These are phyloP conservation scores for Myzus persicae DNA, from an alignment of 1,140 invertebrate genomes.

Conservation along the genomic window DNA sequence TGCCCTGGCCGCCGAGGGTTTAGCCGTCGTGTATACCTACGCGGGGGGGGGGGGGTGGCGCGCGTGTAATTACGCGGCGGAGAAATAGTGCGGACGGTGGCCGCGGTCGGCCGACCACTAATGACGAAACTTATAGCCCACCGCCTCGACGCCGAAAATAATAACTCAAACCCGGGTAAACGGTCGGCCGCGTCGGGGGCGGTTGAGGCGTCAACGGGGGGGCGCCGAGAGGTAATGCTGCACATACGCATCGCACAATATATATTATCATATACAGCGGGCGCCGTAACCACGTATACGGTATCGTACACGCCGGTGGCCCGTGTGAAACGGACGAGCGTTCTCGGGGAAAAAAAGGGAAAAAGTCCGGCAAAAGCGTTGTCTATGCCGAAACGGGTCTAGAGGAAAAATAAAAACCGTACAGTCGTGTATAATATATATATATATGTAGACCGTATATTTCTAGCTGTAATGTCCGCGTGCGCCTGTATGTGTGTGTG, in stretches of 20 bases:
- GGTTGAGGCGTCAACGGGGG: neutral
- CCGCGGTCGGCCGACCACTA: neutral
- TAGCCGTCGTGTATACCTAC: neutral
- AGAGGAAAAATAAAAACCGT: slow-evolving; percentile 33
- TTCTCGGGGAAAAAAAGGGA: neutral
- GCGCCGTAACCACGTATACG: no score
- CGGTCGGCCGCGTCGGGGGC: neutral
- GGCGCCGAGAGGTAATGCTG: no score
- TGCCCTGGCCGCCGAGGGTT: neutral
- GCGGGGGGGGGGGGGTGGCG: no score
- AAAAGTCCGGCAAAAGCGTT: neutral
- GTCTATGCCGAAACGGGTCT: neutral
- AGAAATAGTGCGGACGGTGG: neutral
- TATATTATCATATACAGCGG: neutral
- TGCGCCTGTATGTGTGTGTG: neutral
- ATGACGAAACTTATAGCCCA: slow-evolving; percentile 3
- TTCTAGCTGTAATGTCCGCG: neutral
- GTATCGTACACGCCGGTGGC: no score
- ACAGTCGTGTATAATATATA: neutral
- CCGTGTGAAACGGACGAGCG: neutral
- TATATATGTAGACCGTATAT: neutral
- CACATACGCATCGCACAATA: no score
- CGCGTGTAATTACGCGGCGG: neutral
- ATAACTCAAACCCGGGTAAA: slow-evolving; percentile 24
- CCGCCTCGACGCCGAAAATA: neutral